Conservation (phyloP, 2,113 vertebrate genomes). For the Cyprinodon variegatus region DNA sequence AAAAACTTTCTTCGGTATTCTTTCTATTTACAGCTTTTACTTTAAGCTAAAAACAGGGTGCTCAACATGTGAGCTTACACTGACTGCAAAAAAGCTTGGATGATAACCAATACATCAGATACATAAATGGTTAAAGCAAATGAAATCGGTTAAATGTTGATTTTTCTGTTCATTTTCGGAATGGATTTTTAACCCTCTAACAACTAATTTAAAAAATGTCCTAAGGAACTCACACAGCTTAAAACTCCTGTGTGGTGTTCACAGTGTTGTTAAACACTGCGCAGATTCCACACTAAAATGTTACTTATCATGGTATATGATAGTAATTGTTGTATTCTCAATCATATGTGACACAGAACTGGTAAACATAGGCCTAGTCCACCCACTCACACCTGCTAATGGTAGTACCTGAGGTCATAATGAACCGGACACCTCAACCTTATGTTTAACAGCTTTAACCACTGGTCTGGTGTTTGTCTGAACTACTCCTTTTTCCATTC, state of each 20-base stretch:
- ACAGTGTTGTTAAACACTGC: background rate
- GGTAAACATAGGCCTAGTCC: slow-evolving; percentile 27
- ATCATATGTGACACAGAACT: slow-evolving; percentile 62
- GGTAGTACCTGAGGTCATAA: slow-evolving; percentile 63
- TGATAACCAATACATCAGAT: too few species aligned
- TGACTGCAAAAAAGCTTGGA: too few species aligned
- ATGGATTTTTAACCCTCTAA: background rate
- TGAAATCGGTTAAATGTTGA: background rate
- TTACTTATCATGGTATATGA: slow-evolving; percentile 11
- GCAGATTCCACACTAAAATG: background rate
- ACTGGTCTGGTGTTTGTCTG: slow-evolving; percentile 63
- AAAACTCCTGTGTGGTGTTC: background rate
- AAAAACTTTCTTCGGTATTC: too few species aligned
- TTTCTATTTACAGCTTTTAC: too few species aligned
- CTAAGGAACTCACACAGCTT: background rate
- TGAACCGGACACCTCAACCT: slow-evolving; percentile 36
- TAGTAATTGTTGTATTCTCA: slow-evolving; percentile 40
- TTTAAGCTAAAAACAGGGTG: too few species aligned
- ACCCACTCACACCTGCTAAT: slow-evolving; percentile 70
- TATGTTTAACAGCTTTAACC: slow-evolving; percentile 60
- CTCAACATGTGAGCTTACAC: too few species aligned
- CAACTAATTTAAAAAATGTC: background rate
- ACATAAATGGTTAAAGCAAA: background rate
- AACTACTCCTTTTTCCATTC: slow-evolving; percentile 6
- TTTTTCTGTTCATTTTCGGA: background rate